Evolutionary conservation across 2,797 vertebrate species (phyloP), one percentile per base, ranked within the genome.

Genomic region (Gymnothorax javanicus): DNA sequence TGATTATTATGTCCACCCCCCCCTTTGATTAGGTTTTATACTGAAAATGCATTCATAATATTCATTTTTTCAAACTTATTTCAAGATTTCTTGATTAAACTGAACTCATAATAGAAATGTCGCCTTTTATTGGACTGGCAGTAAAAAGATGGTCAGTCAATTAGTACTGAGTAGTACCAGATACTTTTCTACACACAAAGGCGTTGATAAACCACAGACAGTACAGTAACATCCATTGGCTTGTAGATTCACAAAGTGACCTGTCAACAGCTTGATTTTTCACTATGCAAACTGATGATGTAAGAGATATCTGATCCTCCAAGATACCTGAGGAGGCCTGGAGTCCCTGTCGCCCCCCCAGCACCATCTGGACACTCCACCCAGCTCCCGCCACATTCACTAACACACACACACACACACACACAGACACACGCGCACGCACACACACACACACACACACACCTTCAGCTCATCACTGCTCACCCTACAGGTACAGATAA

Each of bases 271-370:
- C 77, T n/a, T 20, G 17, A 56, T n/a, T 54, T 52, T 81, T n/a
- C 52, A 23, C 77, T 81, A 81, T 54, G 52, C 52, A 20, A 56
- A 56, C 77, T 54, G 77, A n/a, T 81, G 50, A 81, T 20, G 20
- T 81, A 33, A 56, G 77, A 23, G 77, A 81, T 23, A 81, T 56
- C 15, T 17, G 77, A 81, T 81, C 20, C 77, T 33, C 9, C 20
- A 50, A n/a, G 77, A 56, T 81, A 81, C 77, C 50, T n/a, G 77
- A 81, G 77, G 50, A 81, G 52, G 52, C 7, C 52, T 56, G 77
- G 77, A 56, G 52, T 56, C 52, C n/a, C n/a, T n/a, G n/a, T n/a
- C n/a, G n/a, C n/a, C n/a, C n/a, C n/a, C 52, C 77, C 77, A 11
- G 20, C 20, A 81, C 77, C 77, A 81, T n/a, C 77, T n/a, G 20